Base-by-base conservation (phyloP, 2,888 invertebrate genomes). In the Agrochola litura region DNA sequence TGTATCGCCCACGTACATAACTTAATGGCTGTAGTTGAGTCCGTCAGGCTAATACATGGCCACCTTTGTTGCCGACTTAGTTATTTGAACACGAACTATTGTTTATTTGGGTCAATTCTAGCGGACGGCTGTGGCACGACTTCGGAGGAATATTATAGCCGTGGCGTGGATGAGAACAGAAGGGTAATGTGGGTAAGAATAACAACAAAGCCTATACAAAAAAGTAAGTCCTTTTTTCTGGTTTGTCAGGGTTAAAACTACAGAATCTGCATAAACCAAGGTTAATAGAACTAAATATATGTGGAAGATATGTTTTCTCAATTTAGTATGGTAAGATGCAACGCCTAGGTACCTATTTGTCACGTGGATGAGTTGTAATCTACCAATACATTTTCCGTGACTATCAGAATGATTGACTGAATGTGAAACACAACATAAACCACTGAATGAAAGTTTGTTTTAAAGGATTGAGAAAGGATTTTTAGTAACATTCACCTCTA, bases 51-150 rank as follows among this genome's bases (percentile, higher is more conserved):
- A 86, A 76, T 81, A 83, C 69, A 80, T 64, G 72, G 46, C 43
- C 68, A 81, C 83, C 81, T 86, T 83, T 84, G 83, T 86, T 68
- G 65, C 80, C 56, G 73, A 84, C 82, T 81, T 76, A 81, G 86
- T 87, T 86, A 89, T 85, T 86, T 84, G 89, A 83, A 86, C 72
- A 66, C 80, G 63, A 85, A 81, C 88, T 86, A 66, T 79, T 91
- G 89, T 92, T 91, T 92, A 92, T 92, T 92, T 92, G 91, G 93
- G 92, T 92, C 91, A 91, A 87, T 90, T 88, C 88, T 82, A 89
- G 85, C 87, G 85, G 84, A 84, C 80, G 79, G 87, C 54, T 67
- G 67, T 73, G 58, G 80, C 68, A 73, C 64, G 76, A 88, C 89
- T 91, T 90, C 87, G 86, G 80, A 89, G 81, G 82, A 83, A 89